Conservation (phyloP, 2,797 vertebrate genomes). For the Balearica regulorum region DNA sequence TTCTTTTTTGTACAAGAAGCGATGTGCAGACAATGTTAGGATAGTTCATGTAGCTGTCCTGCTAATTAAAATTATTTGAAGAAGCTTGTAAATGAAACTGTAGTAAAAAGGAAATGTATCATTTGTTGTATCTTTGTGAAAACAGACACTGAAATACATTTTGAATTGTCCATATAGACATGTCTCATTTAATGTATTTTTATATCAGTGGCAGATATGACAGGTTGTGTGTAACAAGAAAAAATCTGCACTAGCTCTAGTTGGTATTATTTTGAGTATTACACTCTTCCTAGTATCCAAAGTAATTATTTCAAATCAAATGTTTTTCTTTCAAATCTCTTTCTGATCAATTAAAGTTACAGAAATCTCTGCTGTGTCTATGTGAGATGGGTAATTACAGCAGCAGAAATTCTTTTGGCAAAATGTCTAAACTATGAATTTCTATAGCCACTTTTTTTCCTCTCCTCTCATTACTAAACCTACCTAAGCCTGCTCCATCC, state of each 20-base stretch:
- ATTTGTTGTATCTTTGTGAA: background rate
- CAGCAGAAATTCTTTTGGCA: background rate
- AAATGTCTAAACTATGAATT: background rate
- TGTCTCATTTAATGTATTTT: background rate
- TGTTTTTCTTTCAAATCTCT: background rate
- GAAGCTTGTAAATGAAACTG: background rate
- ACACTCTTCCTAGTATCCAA: background rate
- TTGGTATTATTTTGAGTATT: background rate
- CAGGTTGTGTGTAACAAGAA: background rate
- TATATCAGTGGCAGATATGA: background rate
- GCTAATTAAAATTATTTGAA: background rate
- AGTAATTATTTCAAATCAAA: background rate
- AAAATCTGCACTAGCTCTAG: background rate
- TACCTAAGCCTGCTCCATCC: background rate
- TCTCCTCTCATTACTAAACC: background rate
- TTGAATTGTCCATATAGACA: background rate
- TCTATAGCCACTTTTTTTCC: accelerated
- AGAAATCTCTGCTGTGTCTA: background rate
- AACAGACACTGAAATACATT: background rate
- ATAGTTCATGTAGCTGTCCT: background rate
- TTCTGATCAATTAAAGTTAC: background rate
- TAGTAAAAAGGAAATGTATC: background rate
- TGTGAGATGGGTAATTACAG: background rate
- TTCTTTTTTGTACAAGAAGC: background rate
- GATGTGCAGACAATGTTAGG: background rate